phyloP scores from a whole-genome alignment of 2,797 vertebrate genomes.

The Mormyrus hasselquistii region DNA sequence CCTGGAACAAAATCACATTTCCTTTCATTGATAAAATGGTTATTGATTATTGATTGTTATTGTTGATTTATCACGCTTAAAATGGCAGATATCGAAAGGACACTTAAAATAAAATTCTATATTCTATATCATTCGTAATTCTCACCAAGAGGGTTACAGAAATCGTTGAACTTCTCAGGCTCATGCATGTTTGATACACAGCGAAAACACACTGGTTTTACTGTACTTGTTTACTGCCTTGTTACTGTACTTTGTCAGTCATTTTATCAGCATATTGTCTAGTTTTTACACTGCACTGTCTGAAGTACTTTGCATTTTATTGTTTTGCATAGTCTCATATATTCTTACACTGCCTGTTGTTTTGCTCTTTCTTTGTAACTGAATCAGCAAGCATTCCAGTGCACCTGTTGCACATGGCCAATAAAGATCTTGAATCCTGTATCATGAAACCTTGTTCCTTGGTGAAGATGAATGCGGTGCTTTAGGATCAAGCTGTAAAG shows the following conservation, averaged over 20 bases:
- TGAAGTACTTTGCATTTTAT: neutral
- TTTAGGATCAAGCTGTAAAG: neutral
- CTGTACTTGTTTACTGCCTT: neutral
- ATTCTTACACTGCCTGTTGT: neutral
- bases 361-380: neutral
- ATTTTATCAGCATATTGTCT: neutral
- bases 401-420: neutral
- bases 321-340: neutral
- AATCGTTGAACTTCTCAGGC: neutral
- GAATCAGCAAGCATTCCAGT: neutral
- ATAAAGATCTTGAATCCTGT: neutral
- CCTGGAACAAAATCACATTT: neutral
- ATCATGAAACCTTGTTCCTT: neutral
- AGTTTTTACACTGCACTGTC: neutral
- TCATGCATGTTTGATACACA: neutral
- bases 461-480: neutral
- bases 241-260: neutral
- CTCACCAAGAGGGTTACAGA: neutral
- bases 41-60: neutral
- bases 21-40: neutral
- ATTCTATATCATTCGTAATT: neutral
- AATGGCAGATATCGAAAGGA: neutral
- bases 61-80: neutral
- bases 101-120: neutral
- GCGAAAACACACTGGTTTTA: neutral